Percentiles rank a stretch among this genome's conserved stretches.
phyloP scores from a whole-genome alignment of 1,140 invertebrate species.

The Drosophila albomicans region DNA sequence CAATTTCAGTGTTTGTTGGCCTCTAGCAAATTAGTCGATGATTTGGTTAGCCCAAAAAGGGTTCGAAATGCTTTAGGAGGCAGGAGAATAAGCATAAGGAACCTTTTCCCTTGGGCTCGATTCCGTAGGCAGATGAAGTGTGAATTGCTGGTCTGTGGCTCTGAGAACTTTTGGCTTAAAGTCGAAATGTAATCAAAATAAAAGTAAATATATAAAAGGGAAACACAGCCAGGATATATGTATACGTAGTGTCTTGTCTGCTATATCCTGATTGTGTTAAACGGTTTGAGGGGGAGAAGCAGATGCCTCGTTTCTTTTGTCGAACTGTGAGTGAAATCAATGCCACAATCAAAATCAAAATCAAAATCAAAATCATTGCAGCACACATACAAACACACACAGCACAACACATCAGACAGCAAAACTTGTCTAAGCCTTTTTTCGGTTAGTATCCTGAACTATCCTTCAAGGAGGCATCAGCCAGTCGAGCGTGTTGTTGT shows the following conservation, averaged over 20 bases:
- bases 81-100: constrained; percentile 12
- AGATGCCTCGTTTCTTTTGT: not conserved
- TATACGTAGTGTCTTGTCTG: constrained; percentile 28
- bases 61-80: constrained; percentile 19
- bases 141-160: constrained; percentile 50
- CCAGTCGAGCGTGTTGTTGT: constrained; percentile 63
- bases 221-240: constrained; percentile 15
- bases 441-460: constrained; percentile 30
- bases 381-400: constrained; percentile 1
- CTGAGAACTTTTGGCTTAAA: constrained; percentile 45
- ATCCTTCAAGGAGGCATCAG: constrained; percentile 65
- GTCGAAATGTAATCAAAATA: constrained; percentile 73
- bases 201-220: constrained; percentile 76
- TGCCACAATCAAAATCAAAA: constrained; percentile 72
- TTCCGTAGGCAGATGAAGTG: constrained; percentile 59
- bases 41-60: constrained; percentile 48
- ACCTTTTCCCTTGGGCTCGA: constrained; percentile 36
- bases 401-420: not conserved
- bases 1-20: constrained; percentile 26
- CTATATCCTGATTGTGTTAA: constrained; percentile 66
- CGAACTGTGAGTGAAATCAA: constrained; percentile 64
- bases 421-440: constrained; percentile 66
- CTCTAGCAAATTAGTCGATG: constrained; percentile 60
- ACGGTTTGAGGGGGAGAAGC: constrained; percentile 34
- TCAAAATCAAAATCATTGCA: constrained; percentile 67